These are phyloP conservation scores for Symphodus melops DNA, from an alignment of 2,113 vertebrate genomes.

Conservation along the genomic window DNA sequence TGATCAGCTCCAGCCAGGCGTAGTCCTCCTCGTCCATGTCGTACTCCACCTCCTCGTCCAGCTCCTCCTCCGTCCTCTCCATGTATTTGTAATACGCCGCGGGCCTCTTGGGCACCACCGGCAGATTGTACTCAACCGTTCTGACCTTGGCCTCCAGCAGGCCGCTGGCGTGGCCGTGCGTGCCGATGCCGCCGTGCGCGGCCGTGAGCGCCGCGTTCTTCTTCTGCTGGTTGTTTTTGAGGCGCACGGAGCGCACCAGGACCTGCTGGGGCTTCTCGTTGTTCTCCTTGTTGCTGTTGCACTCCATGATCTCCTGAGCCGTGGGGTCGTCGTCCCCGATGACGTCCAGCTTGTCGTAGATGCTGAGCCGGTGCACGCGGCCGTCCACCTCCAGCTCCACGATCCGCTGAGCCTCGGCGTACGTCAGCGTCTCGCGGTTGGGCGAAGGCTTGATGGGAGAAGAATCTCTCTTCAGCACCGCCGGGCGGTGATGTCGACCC, in stretches of 20 bases:
- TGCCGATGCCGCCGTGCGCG: conserved; percentile 73
- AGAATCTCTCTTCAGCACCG: conserved; percentile 87
- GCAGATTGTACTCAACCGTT: conserved; percentile 94
- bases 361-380: conserved; percentile 94
- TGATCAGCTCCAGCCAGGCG: conserved; percentile 96
- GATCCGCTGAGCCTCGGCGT: conserved; percentile 97
- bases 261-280: conserved; percentile 90
- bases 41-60: conserved; percentile 97
- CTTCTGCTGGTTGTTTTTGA: conserved; percentile 93
- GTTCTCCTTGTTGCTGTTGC: conserved; percentile 99
- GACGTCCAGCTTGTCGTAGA: conserved; percentile 95
- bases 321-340: conserved; percentile 94
- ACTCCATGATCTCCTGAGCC: conserved; percentile 96
- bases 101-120: conserved; percentile 90
- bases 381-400: conserved; percentile 98
- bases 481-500: conserved; percentile 87
- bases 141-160: conserved; percentile 92
- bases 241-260: conserved; percentile 90
- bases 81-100: conserved; percentile 89
- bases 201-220: conserved; percentile 86
- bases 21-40: conserved; percentile 99
- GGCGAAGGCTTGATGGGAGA: conserved; percentile 97
- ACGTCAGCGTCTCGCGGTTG: conserved; percentile 94
- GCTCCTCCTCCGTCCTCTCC: conserved; percentile 93
- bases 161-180: conserved; percentile 70